Evolutionary conservation across 2,797 vertebrate genomes (phyloP).

Genomic region (Lithobates sylvaticus): DNA sequence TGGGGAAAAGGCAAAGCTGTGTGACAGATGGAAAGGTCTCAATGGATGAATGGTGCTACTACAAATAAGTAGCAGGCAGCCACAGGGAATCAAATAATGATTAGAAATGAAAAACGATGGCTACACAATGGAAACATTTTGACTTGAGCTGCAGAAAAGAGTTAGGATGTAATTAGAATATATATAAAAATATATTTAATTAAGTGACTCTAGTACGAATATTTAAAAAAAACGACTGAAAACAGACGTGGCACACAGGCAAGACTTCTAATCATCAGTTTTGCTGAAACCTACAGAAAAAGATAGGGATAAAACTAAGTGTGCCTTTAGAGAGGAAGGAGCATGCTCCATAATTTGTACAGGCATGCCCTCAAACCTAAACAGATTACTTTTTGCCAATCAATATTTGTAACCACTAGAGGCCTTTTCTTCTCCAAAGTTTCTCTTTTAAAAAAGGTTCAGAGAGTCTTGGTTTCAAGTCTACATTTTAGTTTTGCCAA

Average conservation of each 20-base stretch:
- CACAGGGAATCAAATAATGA: constrained; percentile 86
- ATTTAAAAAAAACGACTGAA: constrained; percentile 21
- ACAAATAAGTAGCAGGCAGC: constrained; percentile 82
- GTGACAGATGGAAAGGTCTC: constrained; percentile 90
- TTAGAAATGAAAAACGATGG: constrained; percentile 81
- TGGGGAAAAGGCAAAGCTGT: constrained; percentile 83
- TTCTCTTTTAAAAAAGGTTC: constrained; percentile 68
- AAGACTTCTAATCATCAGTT: constrained; percentile 71
- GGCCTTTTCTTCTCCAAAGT: constrained; percentile 71
- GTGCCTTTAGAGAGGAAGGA: constrained; percentile 79
- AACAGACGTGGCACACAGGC: constrained; percentile 67
- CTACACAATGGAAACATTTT: constrained; percentile 70
- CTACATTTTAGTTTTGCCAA: constrained; percentile 81
- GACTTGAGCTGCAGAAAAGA: constrained; percentile 52
- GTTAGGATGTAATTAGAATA: constrained; percentile 56
- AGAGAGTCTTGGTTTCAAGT: constrained; percentile 75
- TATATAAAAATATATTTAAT: constrained; percentile 69
- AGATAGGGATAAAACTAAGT: constrained; percentile 65
- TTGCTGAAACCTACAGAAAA: constrained; percentile 69
- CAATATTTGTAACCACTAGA: constrained; percentile 89
- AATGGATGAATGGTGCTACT: constrained; percentile 88
- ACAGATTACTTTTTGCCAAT: constrained; percentile 89
- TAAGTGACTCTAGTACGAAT: constrained; percentile 51
- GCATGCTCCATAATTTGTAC: constrained; percentile 75
- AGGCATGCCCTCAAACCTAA: constrained; percentile 86